These are phyloP conservation scores for Tachina grossa DNA, from an alignment of 2,888 invertebrate species.

Conservation along the genomic window DNA sequence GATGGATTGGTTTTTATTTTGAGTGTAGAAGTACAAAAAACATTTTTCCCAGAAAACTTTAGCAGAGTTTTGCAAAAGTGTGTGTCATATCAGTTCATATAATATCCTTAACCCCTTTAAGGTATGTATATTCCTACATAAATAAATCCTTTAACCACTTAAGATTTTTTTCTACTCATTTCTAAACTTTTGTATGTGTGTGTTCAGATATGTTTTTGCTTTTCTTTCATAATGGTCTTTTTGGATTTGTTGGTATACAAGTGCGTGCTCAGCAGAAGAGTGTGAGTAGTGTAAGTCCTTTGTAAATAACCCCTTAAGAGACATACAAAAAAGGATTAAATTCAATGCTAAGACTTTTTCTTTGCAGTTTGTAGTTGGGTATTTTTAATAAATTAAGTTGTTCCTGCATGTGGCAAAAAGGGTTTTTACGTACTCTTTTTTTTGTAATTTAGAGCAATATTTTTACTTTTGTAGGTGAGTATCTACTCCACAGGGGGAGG, in stretches of 20 bases:
- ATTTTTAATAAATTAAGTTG: constrained; percentile 26
- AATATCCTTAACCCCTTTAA: constrained; percentile 32
- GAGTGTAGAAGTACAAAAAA: no score
- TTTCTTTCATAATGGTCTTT: not conserved
- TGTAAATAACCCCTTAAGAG: constrained; percentile 29
- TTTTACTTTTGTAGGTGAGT: not conserved
- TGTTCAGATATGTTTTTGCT: not conserved
- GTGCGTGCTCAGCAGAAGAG: not conserved
- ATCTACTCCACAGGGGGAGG: not conserved
- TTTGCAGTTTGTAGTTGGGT: not conserved
- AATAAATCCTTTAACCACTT: constrained; percentile 30
- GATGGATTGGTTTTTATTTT: no score
- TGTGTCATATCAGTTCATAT: constrained; percentile 2
- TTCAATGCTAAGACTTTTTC: constrained; percentile 1
- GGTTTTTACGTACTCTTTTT: not conserved
- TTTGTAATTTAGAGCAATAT: not conserved
- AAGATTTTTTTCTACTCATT: not conserved
- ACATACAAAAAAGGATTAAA: constrained; percentile 51
- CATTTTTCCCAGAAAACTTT: not conserved
- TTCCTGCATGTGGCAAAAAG: not conserved
- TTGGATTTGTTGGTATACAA: constrained; percentile 3
- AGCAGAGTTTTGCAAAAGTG: not conserved
- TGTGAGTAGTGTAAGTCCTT: not conserved
- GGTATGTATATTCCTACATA: constrained; percentile 9
- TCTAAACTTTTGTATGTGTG: not conserved